Evolutionary conservation across 2,888 invertebrate species (phyloP), one percentile per base, ranked within the genome.

Genomic region (Biston stratarius): DNA sequence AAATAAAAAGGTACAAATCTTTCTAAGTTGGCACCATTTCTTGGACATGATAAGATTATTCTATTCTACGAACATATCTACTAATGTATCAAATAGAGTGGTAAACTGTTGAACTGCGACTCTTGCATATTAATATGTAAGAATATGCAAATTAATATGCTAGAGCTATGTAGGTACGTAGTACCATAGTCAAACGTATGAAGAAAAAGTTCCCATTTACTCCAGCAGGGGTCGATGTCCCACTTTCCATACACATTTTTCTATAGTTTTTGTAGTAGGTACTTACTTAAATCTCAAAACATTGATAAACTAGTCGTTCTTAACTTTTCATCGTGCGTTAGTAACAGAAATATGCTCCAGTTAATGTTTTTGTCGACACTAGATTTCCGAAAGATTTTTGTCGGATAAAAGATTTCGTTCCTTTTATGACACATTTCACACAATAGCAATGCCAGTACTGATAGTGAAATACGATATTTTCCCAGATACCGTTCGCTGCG

Each of bases 401-500:
- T 12, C 42, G 1, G 42, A n/a, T 11, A 40, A 12, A 44, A 55
- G 55, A 44, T n/a, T 33, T 44, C 12, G 42, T 1, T 5, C 15
- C 33, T 14, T 47, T 61, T 33, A 40, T 15, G 14, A 44, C 57
- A 63, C 48, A 36, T 57, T 38, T 9, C 38, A 8, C 38, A 38
- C 6, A 38, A 24, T 38, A n/a, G n/a, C n/a, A n/a, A n/a, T 57
- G 14, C 12, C 36, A 40, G 11, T 14, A 48, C 15, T 15, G 48
- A 47, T 58, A 40, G 53, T 59, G 45, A 51, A 42, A 38, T 51
- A 64, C 56, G 47, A 61, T 59, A 51, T 67, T 71, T 65, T 65
- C 45, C 64, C 66, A 61, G 64, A 70, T 69, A 69, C 52, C 59
- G 60, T 57, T 63, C 47, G 64, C 61, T 59, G 58, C 59, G 71